phyloP scores from a whole-genome alignment of 1,140 invertebrate genomes.

The Habropoda laboriosa region DNA sequence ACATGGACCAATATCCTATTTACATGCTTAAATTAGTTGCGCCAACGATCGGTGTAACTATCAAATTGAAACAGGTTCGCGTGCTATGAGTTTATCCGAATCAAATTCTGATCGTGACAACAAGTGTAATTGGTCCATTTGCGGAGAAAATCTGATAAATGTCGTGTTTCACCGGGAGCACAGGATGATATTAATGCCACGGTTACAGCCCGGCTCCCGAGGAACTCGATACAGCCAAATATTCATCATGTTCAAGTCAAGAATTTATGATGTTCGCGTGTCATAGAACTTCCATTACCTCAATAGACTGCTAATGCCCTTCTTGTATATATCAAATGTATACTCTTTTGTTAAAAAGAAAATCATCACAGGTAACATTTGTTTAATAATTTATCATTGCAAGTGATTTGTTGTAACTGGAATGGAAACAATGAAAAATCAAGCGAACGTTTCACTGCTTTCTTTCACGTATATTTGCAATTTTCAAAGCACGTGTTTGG shows the following conservation, averaged over 20 bases:
- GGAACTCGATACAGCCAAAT: not conserved
- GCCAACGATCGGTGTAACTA: constrained; percentile 16
- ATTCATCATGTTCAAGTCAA: not conserved
- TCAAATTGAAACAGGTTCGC: constrained; percentile 35
- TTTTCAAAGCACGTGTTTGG: too few species aligned
- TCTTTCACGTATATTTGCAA: too few species aligned
- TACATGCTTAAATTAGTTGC: constrained; percentile 42
- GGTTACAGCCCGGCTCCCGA: too few species aligned
- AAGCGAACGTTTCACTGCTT: too few species aligned
- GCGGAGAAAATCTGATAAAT: constrained; percentile 12
- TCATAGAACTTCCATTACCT: not conserved
- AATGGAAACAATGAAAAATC: too few species aligned
- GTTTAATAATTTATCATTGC: too few species aligned
- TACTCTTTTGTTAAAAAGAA: not conserved
- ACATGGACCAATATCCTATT: constrained; percentile 30
- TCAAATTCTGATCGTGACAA: constrained; percentile 25
- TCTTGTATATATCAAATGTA: too few species aligned
- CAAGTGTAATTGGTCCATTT: constrained; percentile 35
- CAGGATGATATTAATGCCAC: not conserved
- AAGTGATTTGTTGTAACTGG: too few species aligned
- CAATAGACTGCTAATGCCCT: not conserved
- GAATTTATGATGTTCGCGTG: not conserved
- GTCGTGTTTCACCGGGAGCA: not conserved
- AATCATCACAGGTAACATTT: not conserved
- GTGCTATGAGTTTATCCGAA: constrained; percentile 9